Conservation (phyloP, 2,888 invertebrate species). For the Spisula subtruncata region DNA sequence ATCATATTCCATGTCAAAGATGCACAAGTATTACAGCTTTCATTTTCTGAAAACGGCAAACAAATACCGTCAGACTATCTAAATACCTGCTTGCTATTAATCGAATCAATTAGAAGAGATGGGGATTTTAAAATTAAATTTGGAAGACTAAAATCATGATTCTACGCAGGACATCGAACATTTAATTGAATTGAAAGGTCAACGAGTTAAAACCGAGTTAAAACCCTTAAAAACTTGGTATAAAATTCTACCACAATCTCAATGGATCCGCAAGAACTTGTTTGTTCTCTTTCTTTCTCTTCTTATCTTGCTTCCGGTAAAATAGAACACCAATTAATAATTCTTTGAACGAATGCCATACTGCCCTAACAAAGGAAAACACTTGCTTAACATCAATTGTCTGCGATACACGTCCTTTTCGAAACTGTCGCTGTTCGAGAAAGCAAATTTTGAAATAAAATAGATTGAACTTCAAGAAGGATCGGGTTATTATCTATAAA, state of each 20-base stretch:
- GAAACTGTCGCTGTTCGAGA: background rate
- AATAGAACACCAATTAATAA: background rate
- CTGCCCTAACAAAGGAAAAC: background rate
- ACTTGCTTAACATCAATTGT: slow-evolving; percentile 12
- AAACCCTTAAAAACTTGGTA: background rate
- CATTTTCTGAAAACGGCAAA: no score
- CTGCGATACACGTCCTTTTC: background rate
- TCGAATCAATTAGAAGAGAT: no score
- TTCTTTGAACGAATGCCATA: background rate
- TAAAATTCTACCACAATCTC: background rate
- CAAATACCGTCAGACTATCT: no score
- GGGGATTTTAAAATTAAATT: background rate
- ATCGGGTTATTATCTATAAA: slow-evolving; percentile 2
- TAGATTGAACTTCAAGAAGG: background rate
- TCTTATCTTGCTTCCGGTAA: background rate
- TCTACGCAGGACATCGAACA: background rate
- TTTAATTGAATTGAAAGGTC: background rate
- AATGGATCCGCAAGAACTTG: background rate
- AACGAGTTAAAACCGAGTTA: background rate
- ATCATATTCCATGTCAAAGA: no score
- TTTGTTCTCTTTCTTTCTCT: background rate
- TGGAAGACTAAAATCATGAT: background rate
- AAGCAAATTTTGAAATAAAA: background rate
- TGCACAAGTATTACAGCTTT: no score
- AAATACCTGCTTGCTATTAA: no score